Percentiles rank a stretch among this genome's conserved stretches.
phyloP scores from a whole-genome alignment of 2,113 vertebrate species.

The Rhegmatorhina hoffmannsi region DNA sequence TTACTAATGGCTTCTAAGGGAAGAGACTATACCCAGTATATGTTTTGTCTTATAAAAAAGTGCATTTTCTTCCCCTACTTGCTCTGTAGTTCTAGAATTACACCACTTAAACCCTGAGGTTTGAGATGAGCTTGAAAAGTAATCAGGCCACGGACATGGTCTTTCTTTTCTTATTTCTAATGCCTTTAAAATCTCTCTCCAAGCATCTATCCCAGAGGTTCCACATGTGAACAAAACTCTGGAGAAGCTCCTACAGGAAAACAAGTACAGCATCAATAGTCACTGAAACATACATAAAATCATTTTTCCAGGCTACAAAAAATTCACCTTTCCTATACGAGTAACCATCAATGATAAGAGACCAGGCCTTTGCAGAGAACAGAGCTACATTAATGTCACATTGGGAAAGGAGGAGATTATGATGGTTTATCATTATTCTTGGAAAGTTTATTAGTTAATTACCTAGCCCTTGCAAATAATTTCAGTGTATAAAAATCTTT shows the following conservation, averaged over 20 bases:
- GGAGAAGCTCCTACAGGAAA: neutral
- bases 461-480: neutral
- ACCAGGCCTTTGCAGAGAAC: neutral
- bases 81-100: neutral
- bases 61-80: rapidly evolving
- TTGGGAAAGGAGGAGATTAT: neutral
- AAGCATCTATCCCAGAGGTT: neutral
- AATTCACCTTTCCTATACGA: neutral
- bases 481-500: neutral
- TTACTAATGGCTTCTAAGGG: neutral
- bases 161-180: neutral
- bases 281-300: neutral
- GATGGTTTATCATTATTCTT: neutral
- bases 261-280: neutral
- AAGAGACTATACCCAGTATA: neutral
- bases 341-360: neutral
- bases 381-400: neutral
- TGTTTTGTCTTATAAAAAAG: neutral
- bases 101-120: neutral
- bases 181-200: neutral
- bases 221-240: neutral
- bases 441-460: neutral
- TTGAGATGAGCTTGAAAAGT: neutral
- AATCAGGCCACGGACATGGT: neutral
- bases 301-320: neutral